These are phyloP conservation scores for Lithophane leautieri DNA, from an alignment of 2,888 invertebrate genomes.

Conservation along the genomic window DNA sequence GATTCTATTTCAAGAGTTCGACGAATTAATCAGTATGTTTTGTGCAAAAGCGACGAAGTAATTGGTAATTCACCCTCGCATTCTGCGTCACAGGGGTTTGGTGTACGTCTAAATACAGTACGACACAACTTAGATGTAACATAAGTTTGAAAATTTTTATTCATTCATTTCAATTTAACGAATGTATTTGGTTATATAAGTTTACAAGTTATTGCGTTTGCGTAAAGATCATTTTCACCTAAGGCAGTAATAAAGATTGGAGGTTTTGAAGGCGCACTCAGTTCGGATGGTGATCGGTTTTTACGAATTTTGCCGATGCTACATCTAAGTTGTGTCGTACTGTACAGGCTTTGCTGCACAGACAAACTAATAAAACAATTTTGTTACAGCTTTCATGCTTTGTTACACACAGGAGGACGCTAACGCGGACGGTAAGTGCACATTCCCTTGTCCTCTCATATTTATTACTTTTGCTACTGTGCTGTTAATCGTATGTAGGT, in stretches of 20 bases:
- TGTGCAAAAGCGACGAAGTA: constrained; percentile 35
- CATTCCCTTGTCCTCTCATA: constrained; percentile 57
- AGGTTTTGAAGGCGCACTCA: too few species aligned
- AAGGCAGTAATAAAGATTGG: too few species aligned
- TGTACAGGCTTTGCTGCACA: constrained; percentile 65
- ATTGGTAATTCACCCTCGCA: constrained; percentile 47
- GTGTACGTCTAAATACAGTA: constrained; percentile 53
- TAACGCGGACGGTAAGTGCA: constrained; percentile 96
- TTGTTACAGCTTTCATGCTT: constrained; percentile 97
- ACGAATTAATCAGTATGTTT: constrained; percentile 49
- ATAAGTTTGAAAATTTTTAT: too few species aligned
- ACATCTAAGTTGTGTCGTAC: too few species aligned
- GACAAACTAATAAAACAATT: constrained; percentile 79
- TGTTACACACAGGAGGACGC: constrained; percentile 98
- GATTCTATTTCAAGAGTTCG: constrained; percentile 46
- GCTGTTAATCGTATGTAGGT: constrained; percentile 84
- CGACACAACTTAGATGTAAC: too few species aligned
- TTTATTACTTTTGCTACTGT: constrained; percentile 80
- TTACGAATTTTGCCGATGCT: too few species aligned
- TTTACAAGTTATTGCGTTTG: too few species aligned
- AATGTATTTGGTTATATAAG: too few species aligned
- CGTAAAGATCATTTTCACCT: too few species aligned
- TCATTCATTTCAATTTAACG: too few species aligned
- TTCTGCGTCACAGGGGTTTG: constrained; percentile 55
- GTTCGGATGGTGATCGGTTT: too few species aligned